These are phyloP conservation scores for Drosophila fulvimacula DNA, from an alignment of 2,888 invertebrate genomes.

Conservation along the genomic window DNA sequence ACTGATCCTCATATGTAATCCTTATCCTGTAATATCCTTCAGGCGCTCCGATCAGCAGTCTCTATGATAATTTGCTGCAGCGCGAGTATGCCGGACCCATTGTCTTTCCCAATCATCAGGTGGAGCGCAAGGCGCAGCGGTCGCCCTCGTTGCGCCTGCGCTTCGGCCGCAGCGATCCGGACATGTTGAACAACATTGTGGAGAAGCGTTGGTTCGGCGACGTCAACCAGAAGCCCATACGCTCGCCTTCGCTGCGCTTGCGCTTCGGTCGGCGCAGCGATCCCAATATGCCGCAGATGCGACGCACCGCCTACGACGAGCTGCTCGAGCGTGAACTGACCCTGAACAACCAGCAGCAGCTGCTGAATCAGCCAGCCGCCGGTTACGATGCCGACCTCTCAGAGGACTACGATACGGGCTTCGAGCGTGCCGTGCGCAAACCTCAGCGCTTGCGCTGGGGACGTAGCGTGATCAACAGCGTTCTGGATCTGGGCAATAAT, in stretches of 20 bases:
- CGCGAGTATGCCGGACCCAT: constrained; percentile 84
- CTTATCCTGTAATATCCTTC: not conserved
- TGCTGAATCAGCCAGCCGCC: constrained; percentile 28
- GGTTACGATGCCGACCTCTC: constrained; percentile 42
- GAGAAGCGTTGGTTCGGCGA: constrained; percentile 86
- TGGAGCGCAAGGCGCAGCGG: constrained; percentile 91
- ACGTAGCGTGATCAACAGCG: constrained; percentile 59
- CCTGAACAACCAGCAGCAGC: constrained; percentile 54
- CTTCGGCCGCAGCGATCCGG: constrained; percentile 91
- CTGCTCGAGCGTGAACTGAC: constrained; percentile 69
- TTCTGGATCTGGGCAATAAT: constrained; percentile 12
- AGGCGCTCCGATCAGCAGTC: constrained; percentile 77
- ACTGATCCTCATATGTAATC: not conserved
- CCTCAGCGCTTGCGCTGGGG: constrained; percentile 81
- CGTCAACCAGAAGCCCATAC: constrained; percentile 89
- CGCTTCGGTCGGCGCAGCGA: constrained; percentile 92
- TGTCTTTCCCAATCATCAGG: constrained; percentile 86
- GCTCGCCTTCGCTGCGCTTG: constrained; percentile 91
- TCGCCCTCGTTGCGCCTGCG: constrained; percentile 91
- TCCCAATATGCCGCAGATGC: constrained; percentile 86
- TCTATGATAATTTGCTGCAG: constrained; percentile 84
- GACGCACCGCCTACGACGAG: constrained; percentile 74
- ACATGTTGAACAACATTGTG: constrained; percentile 77
- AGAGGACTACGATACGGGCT: constrained; percentile 58
- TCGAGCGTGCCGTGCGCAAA: constrained; percentile 72